Evolutionary conservation across 1,140 invertebrate genomes (phyloP), one percentile per base, ranked within the genome.

Genomic region (Neodiprion fabricii): DNA sequence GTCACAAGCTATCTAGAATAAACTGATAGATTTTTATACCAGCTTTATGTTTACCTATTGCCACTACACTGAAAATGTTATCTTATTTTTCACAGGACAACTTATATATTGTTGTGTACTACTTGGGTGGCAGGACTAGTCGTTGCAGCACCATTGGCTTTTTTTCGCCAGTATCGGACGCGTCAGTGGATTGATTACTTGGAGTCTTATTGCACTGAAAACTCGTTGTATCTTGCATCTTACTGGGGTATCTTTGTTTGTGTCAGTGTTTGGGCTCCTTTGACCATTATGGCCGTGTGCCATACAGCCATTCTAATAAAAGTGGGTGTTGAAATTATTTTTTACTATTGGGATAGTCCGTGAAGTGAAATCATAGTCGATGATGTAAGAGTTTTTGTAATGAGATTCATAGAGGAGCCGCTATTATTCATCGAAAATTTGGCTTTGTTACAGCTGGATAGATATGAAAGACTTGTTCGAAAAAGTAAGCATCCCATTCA

Each of bases 231-330:
- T 0, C 83, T 93, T 11, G 89, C 90, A 14, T 90, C 92, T 23
- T 95, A 95, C 79, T 95, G 94, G 94, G 91, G 94, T 78, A 91
- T 95, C 17, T 89, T 95, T 0, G 88, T 94, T 9, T 89, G 91
- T 2, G 85, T 94, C 7, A 81, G 94, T 17, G 93, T 95, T 0
- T 95, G 93, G 93, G 79, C 94, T 21, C 94, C 94, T 0, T 82
- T 95, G 1, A 84, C 88, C 0, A 89, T 94, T 1, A 94, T 95
- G 92, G 84, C 91, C 2, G 82, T 94, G 48, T 92, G 91, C 78
- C 94, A 93, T 76, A 86, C 89, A 4, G 88, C 91, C 10, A 93
- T 94, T 73, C 91, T 93, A 72, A 85, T 90, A 66, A 93, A 93
- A 85, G 91, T 92, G 86, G 82, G 75, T 9, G 65, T 72, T n/a